Evolutionary conservation across 2,888 invertebrate species (phyloP), one percentile per base, ranked within the genome.

Genomic region (Heliothis peltigera): DNA sequence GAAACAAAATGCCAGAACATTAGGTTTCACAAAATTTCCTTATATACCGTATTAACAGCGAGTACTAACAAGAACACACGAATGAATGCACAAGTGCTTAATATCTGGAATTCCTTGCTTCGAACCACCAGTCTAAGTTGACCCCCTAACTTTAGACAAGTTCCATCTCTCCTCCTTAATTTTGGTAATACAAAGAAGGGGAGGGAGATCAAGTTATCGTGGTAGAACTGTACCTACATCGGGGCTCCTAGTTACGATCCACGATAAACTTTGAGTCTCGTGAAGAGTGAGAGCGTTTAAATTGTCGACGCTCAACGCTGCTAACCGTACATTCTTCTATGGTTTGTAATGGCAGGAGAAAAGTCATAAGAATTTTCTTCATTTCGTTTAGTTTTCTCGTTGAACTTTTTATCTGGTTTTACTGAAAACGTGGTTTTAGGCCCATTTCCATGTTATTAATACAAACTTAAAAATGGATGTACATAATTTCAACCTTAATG

Each of bases 191-290:
- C 10, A 57, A 55, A 72, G 72, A 84, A 75, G 79, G 82, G 71
- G 66, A 51, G 79, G 80, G n/a, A 80, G 90, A 61, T 85, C 90
- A 70, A 59, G 65, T 53, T 79, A 71, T 55, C 66, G 70, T 91
- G 92, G 93, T 70, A 74, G 83, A 73, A 71, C 80, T 83, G 84
- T 86, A 84, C 84, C 70, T 75, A 75, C 73, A 77, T 82, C 80
- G 86, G 85, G 85, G 86, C 86, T 87, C 86, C 87, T 89, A 90
- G 93, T 93, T 92, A 93, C 92, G 91, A 90, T 83, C 85, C 86
- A 89, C 93, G 90, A 94, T 93, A 94, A 94, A 94, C 88, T 94
- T 92, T 85, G 89, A 87, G 91, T 88, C 88, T 87, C 88, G 88
- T 88, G 90, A 91, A 93, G 93, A 93, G 92, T 81, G 77, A 89